Base-by-base conservation (phyloP, 2,888 invertebrate species). In the Tillus elongatus region DNA sequence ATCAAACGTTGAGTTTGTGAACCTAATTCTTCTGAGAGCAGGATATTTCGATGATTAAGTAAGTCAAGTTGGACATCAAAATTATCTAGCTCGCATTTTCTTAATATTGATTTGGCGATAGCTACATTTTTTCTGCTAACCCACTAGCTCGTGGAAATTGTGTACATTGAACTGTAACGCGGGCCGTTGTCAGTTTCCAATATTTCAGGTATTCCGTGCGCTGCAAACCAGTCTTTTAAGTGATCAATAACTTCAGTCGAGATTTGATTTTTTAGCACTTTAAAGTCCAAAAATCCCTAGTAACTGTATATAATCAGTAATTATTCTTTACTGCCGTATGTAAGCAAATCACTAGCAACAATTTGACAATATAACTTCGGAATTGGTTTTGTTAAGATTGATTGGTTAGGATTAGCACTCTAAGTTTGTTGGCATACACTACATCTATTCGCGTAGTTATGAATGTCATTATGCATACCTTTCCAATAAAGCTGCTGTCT, bases 121-220 rank as follows among this genome's bases (percentile, higher is more conserved):
- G 24, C n/a, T 19, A 8, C 6, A 6, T 8, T n/a, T 8, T 19
- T 19, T n/a, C n/a, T n/a, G n/a, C n/a, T n/a, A n/a, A n/a, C 6
- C 24, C 24, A 19, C n/a, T 19, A 9, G 6, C 24, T 6, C 24
- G 24, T 8, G 24, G 24, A 9, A n/a, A n/a, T n/a, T n/a, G n/a
- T n/a, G 30, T 32, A 6, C 14, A 13, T 28, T 12, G 36, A 33
- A n/a, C 31, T 3, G 15, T 24, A 42, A 31, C 42, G 42, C 26
- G 42, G 33, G 11, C 42, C 42, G 13, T 41, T 36, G 15, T 42
- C 42, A 11, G 41, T 27, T 30, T 37, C 39, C 10, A 40, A 16
- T 12, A 40, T 27, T 33, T 39, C 33, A 12, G 40, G 40, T 11
- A 41, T 41, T 4, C 40, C 42, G 13, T 41, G 40, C 9, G 35